These are phyloP conservation scores for Sebastes ruberrimus DNA, from an alignment of 2,797 vertebrate species.

Conservation along the genomic window DNA sequence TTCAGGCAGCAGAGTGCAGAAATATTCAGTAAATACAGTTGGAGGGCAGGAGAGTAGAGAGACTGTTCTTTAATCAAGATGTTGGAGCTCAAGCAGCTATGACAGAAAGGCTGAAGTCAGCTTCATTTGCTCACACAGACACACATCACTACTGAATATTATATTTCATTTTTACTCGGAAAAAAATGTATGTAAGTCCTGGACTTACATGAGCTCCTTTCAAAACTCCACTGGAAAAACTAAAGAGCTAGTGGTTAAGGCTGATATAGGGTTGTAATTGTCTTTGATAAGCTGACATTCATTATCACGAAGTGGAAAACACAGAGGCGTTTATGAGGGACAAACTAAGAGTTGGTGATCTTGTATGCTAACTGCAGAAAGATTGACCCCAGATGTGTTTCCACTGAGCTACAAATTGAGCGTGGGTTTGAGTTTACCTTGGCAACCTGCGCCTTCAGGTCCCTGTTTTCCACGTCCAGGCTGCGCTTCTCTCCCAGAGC, in stretches of 20 bases:
- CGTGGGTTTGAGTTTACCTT: slow-evolving; percentile 84
- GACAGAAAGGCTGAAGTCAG: not conserved
- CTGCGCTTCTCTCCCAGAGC: slow-evolving; percentile 93
- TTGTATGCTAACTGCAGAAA: not conserved
- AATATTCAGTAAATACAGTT: not conserved
- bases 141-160: not conserved
- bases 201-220: not conserved
- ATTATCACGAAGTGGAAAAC: not conserved
- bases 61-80: slow-evolving; percentile 1
- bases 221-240: not conserved
- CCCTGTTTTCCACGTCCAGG: slow-evolving; percentile 88
- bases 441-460: slow-evolving; percentile 89
- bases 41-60: not conserved
- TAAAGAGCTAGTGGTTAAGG: not conserved
- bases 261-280: too few species aligned
- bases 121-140: not conserved
- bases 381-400: slow-evolving; percentile 57
- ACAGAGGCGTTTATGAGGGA: not conserved
- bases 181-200: too few species aligned
- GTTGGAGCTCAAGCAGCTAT: not conserved
- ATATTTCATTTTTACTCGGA: not conserved
- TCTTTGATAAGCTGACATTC: not conserved
- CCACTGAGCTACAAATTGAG: not conserved
- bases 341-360: not conserved
- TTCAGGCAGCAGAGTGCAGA: not conserved